Conservation (phyloP, 1,140 invertebrate species). For the Ceratosolen fusciceps region DNA sequence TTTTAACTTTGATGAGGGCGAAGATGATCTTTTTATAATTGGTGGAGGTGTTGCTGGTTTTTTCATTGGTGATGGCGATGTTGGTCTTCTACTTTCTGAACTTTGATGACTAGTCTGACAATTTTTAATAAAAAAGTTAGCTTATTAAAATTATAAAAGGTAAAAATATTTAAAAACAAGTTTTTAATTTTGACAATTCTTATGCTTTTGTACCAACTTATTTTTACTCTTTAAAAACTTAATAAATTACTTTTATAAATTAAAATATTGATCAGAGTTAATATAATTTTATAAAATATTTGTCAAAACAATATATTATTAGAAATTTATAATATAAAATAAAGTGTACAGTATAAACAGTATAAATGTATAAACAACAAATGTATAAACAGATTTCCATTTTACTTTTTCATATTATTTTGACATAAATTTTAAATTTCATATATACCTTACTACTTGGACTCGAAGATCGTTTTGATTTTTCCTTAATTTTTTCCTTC, state of each 20-base stretch:
- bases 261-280: too few relatives aligned
- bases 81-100: conserved; percentile 58
- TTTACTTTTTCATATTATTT: neutral
- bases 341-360: neutral
- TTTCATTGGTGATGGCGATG: conserved; percentile 57
- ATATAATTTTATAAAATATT: too few relatives aligned
- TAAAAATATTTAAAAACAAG: neutral
- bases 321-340: neutral
- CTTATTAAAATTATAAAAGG: neutral
- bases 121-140: neutral
- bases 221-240: too few relatives aligned
- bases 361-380: neutral
- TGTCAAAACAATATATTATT: too few relatives aligned
- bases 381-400: too few relatives aligned
- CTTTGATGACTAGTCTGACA: conserved; percentile 56
- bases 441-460: conserved; percentile 63
- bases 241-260: too few relatives aligned
- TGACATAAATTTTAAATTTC: neutral
- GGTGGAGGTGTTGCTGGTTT: conserved; percentile 67
- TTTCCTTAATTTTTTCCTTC: conserved; percentile 75
- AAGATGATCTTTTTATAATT: conserved; percentile 60
- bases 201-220: too few relatives aligned
- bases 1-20: conserved; percentile 70
- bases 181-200: too few relatives aligned
- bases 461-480: conserved; percentile 76